Conservation (phyloP, 2,797 vertebrate genomes). For the Amblyraja radiata region DNA sequence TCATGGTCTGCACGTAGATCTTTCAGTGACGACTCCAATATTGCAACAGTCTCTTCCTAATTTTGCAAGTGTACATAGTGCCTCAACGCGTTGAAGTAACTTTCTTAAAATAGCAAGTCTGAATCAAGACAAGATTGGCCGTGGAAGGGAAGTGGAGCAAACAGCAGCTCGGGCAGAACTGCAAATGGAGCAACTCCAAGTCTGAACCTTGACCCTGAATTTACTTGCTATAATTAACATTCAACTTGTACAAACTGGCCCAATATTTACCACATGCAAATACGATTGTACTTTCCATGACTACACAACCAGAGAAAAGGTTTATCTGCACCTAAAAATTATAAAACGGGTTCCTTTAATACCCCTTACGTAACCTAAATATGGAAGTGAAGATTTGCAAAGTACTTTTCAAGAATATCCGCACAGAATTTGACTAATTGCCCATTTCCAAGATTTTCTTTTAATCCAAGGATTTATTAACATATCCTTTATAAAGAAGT, state of each 20-base stretch:
- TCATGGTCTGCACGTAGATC: not conserved
- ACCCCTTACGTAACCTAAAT: not conserved
- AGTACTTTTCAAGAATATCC: not conserved
- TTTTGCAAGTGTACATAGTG: not conserved
- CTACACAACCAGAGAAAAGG: not conserved
- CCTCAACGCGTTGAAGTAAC: not conserved
- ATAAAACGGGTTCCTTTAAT: not conserved
- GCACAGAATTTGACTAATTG: not conserved
- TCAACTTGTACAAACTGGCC: not conserved
- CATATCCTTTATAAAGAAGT: not conserved
- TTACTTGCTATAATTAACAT: not conserved
- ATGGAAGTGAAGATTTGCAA: not conserved
- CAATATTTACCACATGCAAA: not conserved
- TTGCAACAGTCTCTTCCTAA: not conserved
- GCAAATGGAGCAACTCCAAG: not conserved
- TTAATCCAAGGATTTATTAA: not conserved
- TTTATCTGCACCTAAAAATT: not conserved
- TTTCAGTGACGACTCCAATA: not conserved
- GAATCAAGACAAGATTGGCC: not conserved
- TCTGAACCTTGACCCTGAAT: not conserved
- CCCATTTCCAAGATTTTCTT: not conserved
- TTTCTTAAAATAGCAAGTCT: not conserved
- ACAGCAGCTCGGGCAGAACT: not conserved
- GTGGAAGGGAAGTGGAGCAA: not conserved
- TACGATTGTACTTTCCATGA: not conserved